These are phyloP conservation scores for Sebastes fasciatus DNA, from an alignment of 2,113 vertebrate genomes.

Conservation along the genomic window DNA sequence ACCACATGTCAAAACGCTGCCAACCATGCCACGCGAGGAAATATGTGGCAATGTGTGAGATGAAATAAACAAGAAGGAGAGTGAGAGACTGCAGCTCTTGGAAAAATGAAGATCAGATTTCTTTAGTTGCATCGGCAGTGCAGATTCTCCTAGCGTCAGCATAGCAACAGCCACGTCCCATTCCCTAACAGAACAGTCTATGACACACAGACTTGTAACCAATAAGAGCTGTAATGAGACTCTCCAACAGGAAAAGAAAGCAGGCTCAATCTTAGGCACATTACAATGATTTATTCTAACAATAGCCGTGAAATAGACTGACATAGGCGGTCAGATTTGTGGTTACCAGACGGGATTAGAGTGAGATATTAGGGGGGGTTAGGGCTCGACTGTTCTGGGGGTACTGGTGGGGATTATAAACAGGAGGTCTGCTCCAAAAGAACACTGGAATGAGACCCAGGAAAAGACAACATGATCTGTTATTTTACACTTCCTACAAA, in stretches of 20 bases:
- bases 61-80: slow-evolving; percentile 40
- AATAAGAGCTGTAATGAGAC: slow-evolving; percentile 79
- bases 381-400: slow-evolving; percentile 38
- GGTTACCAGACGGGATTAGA: slow-evolving; percentile 74
- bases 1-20: neutral
- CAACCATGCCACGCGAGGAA: neutral
- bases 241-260: slow-evolving; percentile 56
- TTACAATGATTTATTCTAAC: slow-evolving; percentile 53
- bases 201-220: slow-evolving; percentile 80
- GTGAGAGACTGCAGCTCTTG: slow-evolving; percentile 60
- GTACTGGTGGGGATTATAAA: slow-evolving; percentile 61
- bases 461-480: slow-evolving; percentile 29
- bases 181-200: slow-evolving; percentile 76
- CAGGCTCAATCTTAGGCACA: slow-evolving; percentile 50
- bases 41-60: slow-evolving; percentile 28
- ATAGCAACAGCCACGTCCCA: slow-evolving; percentile 81
- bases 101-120: slow-evolving; percentile 76
- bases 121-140: slow-evolving; percentile 77
- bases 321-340: slow-evolving; percentile 53
- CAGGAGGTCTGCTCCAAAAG: slow-evolving; percentile 23
- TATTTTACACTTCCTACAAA: slow-evolving; percentile 5
- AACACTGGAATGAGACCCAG: slow-evolving; percentile 41
- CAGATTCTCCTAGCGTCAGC: slow-evolving; percentile 79
- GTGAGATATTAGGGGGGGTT: slow-evolving; percentile 25
- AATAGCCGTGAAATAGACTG: slow-evolving; percentile 52